These are phyloP conservation scores for Trogon surrucura DNA, from an alignment of 2,113 vertebrate genomes.

Conservation along the genomic window DNA sequence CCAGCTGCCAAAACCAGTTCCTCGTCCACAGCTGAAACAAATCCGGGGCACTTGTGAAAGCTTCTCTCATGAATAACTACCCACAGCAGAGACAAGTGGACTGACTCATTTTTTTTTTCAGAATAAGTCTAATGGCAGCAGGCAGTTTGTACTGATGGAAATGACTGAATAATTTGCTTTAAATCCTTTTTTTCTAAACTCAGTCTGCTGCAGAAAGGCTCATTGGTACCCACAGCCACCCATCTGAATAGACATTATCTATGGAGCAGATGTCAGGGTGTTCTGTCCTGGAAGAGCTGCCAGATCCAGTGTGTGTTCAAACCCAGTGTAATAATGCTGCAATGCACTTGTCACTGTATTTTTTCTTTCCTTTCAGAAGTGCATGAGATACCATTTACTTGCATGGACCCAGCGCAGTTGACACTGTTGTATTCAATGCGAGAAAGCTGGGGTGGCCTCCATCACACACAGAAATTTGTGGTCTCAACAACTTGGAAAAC, in stretches of 20 bases:
- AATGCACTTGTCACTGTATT: neutral
- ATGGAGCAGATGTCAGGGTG: neutral
- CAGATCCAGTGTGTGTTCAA: neutral
- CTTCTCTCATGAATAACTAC: neutral
- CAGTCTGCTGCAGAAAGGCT: neutral
- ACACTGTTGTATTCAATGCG: accelerated
- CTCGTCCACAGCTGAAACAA: neutral
- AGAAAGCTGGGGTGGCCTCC: neutral
- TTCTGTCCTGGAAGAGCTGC: neutral
- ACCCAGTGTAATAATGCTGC: neutral
- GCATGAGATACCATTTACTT: neutral
- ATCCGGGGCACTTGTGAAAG: neutral
- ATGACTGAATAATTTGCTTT: neutral
- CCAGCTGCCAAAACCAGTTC: neutral
- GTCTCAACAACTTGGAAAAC: neutral
- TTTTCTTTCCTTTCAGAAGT: neutral
- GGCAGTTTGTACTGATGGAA: neutral
- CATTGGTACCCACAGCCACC: neutral
- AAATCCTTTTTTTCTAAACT: neutral
- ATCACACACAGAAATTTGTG: neutral
- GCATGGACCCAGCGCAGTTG: neutral
- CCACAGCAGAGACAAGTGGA: neutral
- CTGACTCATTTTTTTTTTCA: neutral
- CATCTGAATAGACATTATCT: neutral
- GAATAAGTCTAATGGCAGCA: neutral